Evolutionary conservation across 2,888 invertebrate genomes (phyloP), one percentile per base, ranked within the genome.

Genomic region (Ectropis crepuscularia): DNA sequence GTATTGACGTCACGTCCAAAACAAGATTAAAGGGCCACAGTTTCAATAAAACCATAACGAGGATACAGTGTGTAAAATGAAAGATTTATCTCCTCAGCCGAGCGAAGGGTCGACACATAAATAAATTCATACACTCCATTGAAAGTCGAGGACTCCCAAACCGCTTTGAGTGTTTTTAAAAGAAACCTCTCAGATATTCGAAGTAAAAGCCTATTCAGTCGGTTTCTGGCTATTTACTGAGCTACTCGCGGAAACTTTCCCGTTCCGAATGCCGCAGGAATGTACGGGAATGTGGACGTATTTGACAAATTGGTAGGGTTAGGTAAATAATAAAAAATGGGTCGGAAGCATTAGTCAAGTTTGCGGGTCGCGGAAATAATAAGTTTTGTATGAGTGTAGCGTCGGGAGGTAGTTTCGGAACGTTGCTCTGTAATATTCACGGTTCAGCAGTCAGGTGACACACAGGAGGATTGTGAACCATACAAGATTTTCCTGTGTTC

Each of bases 81-180:
- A 88, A 86, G 85, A 86, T 89, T 88, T 89, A 88, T 88, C 80
- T 81, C 68, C 70, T 70, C 60, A 55, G 43, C 61, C 63, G 63
- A 62, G 64, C 64, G 67, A 61, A 69, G 67, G 69, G 71, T 67
- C 74, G 69, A 65, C 73, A 79, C 74, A 82, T 87, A 86, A 86
- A 89, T 88, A 87, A 82, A 88, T 88, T 88, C 86, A 85, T 84
- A 82, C 79, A 79, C 77, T 82, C 80, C 75, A 87, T 86, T 88
- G 88, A 88, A 87, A 86, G 83, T 82, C 80, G 76, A 76, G 61
- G 50, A 69, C 81, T 78, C 80, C 80, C 75, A 75, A 80, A 81
- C 78, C 74, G 75, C 78, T 80, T 76, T 75, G 79, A 82, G 81
- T 86, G 69, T 87, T 88, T 87, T 85, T 80, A 81, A 83, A 85